A percentile compares a stretch with the other conserved stretches of the same genome.
phyloP scores from a whole-genome alignment of 1,140 invertebrate species.

The Drosophila cardini region DNA sequence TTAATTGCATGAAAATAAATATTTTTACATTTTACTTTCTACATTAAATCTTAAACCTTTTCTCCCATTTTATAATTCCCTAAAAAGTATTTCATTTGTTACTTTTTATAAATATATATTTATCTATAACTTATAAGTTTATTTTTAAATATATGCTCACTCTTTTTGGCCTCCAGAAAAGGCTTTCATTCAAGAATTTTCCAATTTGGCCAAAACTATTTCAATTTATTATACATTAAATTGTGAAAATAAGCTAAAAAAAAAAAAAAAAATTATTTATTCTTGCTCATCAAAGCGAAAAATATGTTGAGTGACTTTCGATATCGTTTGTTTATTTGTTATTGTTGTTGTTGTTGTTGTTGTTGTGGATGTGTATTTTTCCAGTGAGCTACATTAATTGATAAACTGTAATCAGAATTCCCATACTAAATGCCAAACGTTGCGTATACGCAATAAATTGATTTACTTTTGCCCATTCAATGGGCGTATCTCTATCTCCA shows the following conservation, averaged over 20 bases:
- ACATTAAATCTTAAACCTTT: too few relatives aligned
- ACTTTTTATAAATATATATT: neutral
- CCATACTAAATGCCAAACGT: constrained; percentile 4
- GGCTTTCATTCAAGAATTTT: neutral
- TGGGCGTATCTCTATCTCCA: constrained; percentile 5
- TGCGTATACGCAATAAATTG: constrained; percentile 32
- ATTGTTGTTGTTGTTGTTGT: neutral
- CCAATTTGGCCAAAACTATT: neutral
- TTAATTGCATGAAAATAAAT: too few relatives aligned
- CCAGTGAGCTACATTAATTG: constrained; percentile 7
- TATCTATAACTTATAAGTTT: neutral
- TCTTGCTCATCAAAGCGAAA: constrained; percentile 14
- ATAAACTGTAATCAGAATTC: constrained; percentile 26
- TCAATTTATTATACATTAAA: neutral
- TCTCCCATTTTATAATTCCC: too few relatives aligned
- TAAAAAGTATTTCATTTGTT: neutral
- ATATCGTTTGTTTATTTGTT: too few relatives aligned
- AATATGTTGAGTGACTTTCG: neutral
- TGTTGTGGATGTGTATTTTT: constrained; percentile 10
- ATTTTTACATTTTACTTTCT: too few relatives aligned
- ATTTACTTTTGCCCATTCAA: constrained; percentile 1
- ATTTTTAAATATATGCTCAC: too few relatives aligned
- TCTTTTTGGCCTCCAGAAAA: neutral
- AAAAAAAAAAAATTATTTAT: neutral
- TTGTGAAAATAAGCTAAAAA: neutral